A percentile compares a stretch with the other conserved stretches of the same genome.
Conservation (phyloP, 2,888 invertebrate species). For the Hemicrepidius hirtus region DNA sequence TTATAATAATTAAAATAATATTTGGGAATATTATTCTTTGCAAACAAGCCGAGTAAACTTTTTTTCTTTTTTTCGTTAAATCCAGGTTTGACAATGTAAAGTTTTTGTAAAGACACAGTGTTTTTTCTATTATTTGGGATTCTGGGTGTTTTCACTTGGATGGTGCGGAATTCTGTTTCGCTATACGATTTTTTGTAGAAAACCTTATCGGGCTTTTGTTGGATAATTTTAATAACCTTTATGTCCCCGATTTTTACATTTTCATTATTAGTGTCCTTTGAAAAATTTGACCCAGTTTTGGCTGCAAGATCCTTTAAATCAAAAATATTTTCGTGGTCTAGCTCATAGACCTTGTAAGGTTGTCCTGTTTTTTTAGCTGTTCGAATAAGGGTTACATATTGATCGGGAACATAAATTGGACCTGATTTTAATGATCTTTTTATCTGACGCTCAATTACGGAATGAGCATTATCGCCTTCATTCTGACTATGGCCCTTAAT, state of each 20-base stretch:
- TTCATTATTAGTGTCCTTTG: not conserved
- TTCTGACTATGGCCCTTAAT: slow-evolving; percentile 57
- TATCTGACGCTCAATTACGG: slow-evolving; percentile 52
- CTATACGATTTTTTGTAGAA: not conserved
- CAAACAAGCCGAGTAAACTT: not conserved
- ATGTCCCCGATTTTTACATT: not conserved
- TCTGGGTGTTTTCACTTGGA: not conserved
- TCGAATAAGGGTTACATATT: slow-evolving; percentile 11
- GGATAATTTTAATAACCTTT: not conserved
- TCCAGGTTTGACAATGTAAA: not conserved
- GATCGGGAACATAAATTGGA: slow-evolving; percentile 23
- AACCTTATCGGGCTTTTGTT: not conserved
- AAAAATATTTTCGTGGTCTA: not conserved
- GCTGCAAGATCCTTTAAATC: not conserved
- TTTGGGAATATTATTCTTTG: not conserved
- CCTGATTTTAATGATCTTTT: slow-evolving; percentile 37
- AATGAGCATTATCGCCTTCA: slow-evolving; percentile 55
- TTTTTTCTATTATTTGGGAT: not conserved
- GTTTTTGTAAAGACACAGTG: not conserved
- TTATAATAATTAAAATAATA: not conserved
- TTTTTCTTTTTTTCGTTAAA: not conserved
- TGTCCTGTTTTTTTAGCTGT: slow-evolving; percentile 15
- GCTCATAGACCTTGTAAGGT: not conserved
- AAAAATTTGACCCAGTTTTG: not conserved
- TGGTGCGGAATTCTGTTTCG: not conserved